These are phyloP conservation scores for Zaprionus kolodkinae DNA, from an alignment of 1,140 invertebrate genomes.

Conservation along the genomic window DNA sequence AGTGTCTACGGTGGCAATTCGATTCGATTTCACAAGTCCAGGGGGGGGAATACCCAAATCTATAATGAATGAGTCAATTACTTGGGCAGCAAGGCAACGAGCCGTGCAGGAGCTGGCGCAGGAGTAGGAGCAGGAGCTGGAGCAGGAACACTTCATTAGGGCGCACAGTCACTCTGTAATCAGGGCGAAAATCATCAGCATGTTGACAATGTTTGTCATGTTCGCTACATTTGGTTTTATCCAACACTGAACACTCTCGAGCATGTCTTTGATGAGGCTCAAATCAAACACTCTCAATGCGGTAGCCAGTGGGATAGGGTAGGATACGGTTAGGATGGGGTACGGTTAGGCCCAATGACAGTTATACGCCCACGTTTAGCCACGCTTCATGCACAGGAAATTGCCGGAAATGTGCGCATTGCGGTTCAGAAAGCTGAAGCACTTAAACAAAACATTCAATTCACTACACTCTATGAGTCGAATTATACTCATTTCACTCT, in stretches of 20 bases:
- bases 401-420: slow-evolving; percentile 42
- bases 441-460: slow-evolving; percentile 19
- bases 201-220: slow-evolving; percentile 54
- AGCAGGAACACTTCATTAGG: slow-evolving; percentile 38
- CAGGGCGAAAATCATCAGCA: slow-evolving; percentile 22
- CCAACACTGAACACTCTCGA: neutral
- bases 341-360: neutral
- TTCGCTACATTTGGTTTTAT: slow-evolving; percentile 52
- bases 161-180: slow-evolving; percentile 1
- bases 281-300: slow-evolving; percentile 31
- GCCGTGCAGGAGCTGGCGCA: neutral
- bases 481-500: too few relatives aligned
- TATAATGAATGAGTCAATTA: slow-evolving; percentile 44
- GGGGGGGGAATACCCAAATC: slow-evolving; percentile 12
- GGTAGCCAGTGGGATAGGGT: neutral
- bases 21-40: slow-evolving; percentile 22
- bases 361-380: neutral
- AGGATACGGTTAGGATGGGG: neutral
- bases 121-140: neutral
- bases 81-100: neutral
- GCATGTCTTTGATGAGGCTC: slow-evolving; percentile 10
- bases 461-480: neutral
- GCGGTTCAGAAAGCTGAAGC: neutral
- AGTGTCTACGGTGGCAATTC: slow-evolving; percentile 29
- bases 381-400: slow-evolving; percentile 35